Base-by-base conservation (phyloP, 2,888 invertebrate species). In the Margaritifera margaritifera region DNA sequence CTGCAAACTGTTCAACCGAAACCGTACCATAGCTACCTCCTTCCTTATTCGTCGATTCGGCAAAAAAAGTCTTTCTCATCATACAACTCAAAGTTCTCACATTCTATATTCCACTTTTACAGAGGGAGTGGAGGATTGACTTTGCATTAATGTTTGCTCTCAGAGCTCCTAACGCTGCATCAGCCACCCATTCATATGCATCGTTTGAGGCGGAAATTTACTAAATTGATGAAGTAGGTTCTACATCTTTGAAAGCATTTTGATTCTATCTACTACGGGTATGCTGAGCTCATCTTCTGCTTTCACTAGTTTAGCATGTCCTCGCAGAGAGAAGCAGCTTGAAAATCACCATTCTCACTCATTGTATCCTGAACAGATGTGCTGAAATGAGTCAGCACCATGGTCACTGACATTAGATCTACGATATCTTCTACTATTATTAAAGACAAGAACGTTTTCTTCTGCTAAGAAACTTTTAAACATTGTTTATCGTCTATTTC, bases 41-140 rank as follows among this genome's bases (percentile, higher is more conserved):
- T 61, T 69, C 69, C n/a, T 65, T 27, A 15, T 59, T 20, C 15
- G 62, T 57, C 3, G 62, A 24, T 59, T 69, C 69, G 2, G 69
- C 64, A 25, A 69, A 69, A 64, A 75, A 72, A 19, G 67, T 63
- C 72, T 72, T 25, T n/a, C 72, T 69, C 25, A 75, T 69, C 62
- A 75, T 62, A 58, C 65, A 63, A 22, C 55, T 62, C 54, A 72
- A 75, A 25, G 72, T 68, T 20, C n/a, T n/a, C n/a, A n/a, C 75
- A 22, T 1, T 72, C 31, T 72, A 72, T 0, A 66, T 60, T 15
- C 65, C 54, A 6, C 22, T 18, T n/a, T 63, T 50, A 31, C 58
- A 62, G 6, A 75, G 20, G 2, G 53, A 22, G 51, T 71, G 69
- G 53, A 72, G 42, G 0, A 64, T 8, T 3, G 58, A 42, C 57